Conservation (phyloP, 2,888 invertebrate genomes). For the Marronus borbonicus region DNA sequence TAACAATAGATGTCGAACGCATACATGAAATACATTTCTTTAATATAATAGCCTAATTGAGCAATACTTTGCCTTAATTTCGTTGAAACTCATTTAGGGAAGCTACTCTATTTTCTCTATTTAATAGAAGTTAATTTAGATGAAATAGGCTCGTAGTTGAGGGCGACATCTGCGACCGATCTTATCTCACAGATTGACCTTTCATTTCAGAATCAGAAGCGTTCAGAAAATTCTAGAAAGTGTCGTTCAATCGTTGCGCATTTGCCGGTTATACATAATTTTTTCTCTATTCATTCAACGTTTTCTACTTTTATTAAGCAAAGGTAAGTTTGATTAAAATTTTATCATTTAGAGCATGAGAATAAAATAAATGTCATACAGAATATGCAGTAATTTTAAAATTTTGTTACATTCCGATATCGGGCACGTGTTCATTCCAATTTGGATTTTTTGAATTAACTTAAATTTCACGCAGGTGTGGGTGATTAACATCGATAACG, state of each 20-base stretch:
- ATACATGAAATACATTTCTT: too few relatives aligned
- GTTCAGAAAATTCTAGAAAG: conserved; percentile 43
- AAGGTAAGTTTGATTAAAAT: conserved; percentile 36
- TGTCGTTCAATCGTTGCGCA: conserved; percentile 1
- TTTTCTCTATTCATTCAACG: conserved; percentile 21
- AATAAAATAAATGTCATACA: not conserved
- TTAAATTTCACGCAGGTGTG: not conserved
- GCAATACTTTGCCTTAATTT: too few relatives aligned
- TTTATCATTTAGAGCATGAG: not conserved
- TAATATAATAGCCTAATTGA: too few relatives aligned
- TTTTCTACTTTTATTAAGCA: conserved; percentile 10
- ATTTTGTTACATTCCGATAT: not conserved
- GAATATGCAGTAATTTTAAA: conserved; percentile 4
- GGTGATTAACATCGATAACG: not conserved
- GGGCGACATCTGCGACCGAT: conserved; percentile 18
- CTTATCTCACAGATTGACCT: conserved; percentile 32
- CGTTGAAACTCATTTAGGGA: too few relatives aligned
- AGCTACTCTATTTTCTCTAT: too few relatives aligned
- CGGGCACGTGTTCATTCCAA: conserved; percentile 26
- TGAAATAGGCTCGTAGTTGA: too few relatives aligned
- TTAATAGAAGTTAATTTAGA: too few relatives aligned
- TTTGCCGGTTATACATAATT: conserved; percentile 4
- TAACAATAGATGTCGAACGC: too few relatives aligned
- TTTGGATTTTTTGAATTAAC: conserved; percentile 24
- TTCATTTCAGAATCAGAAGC: conserved; percentile 41